Base-by-base conservation (phyloP, 2,113 vertebrate species). In the Symphodus melops region DNA sequence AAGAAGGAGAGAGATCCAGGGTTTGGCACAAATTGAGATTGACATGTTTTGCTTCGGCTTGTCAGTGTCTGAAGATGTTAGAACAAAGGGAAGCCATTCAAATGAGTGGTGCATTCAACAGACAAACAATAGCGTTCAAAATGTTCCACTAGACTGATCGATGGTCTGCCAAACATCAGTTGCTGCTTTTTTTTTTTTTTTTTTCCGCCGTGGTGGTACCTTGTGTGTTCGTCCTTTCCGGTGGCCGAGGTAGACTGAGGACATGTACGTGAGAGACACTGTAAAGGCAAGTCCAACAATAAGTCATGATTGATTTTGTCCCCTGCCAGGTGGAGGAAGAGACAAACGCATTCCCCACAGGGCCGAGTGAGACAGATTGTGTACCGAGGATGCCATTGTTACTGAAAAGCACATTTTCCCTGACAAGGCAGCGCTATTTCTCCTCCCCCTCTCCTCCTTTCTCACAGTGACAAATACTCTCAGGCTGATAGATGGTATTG, bases 221-320 rank as follows among this genome's bases (percentile, higher is more conserved):
- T 55, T 41, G 78, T 53, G 71, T 36, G 72, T 84, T 81, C 75
- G 86, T 87, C 84, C 84, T 76, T 71, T 75, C 70, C 59, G 79
- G 76, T 72, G 74, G 72, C 64, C 42, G 20, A 81, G 79, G 83
- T 81, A 77, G 79, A 81, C 77, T 79, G 72, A 84, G 83, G 81
- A 87, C 87, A 84, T 71, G 75, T 74, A 83, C 55, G 74, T 78
- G 61, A 87, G 75, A 88, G 85, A 89, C 85, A 88, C 81, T 79
- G 85, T 90, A 87, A 81, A 88, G 78, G 77, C 87, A 75, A 81
- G 81, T 84, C 85, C 82, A 86, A 88, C 90, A 90, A 91, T 87
- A 86, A 89, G 80, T 88, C 84, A 83, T 90, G 90, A 92, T 91
- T 89, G 90, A 90, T 91, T 92, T 74, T 86, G 82, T 91, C 89